Evolutionary conservation across 2,797 vertebrate species (phyloP).

Genomic region (Premnoplex brunnescens): DNA sequence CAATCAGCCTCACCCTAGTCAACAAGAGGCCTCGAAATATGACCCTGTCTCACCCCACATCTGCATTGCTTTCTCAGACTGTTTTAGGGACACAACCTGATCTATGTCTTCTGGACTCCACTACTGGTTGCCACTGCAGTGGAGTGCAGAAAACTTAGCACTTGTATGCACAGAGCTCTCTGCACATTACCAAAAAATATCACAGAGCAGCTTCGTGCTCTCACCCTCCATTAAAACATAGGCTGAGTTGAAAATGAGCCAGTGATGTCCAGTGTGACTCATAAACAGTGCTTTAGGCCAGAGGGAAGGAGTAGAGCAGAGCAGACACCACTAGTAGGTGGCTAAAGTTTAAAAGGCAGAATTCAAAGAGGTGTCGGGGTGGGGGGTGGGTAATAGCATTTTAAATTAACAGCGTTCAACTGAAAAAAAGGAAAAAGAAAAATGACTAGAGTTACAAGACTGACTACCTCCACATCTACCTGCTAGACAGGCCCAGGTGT

Average conservation of each 20-base stretch:
- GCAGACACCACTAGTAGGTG: neutral
- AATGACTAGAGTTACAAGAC: neutral
- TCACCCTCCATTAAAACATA: neutral
- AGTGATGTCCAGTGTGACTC: neutral
- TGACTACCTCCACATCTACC: neutral
- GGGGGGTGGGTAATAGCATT: fast-evolving
- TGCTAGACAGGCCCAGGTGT: neutral
- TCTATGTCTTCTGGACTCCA: neutral
- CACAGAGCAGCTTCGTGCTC: neutral
- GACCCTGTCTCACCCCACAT: neutral
- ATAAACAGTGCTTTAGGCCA: neutral
- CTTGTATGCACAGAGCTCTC: neutral
- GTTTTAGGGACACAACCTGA: neutral
- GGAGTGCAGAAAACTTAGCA: neutral
- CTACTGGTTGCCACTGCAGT: neutral
- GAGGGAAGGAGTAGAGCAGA: neutral
- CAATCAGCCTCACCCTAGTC: neutral
- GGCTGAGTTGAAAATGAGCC: neutral
- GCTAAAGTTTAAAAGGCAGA: neutral
- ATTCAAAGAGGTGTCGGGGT: fast-evolving
- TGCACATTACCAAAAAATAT: neutral
- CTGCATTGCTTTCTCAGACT: neutral
- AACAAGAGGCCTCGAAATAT: neutral
- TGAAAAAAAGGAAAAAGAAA: neutral
- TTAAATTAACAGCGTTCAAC: neutral